phyloP scores from a whole-genome alignment of 1,140 invertebrate genomes.

The Drosophila serrata region DNA sequence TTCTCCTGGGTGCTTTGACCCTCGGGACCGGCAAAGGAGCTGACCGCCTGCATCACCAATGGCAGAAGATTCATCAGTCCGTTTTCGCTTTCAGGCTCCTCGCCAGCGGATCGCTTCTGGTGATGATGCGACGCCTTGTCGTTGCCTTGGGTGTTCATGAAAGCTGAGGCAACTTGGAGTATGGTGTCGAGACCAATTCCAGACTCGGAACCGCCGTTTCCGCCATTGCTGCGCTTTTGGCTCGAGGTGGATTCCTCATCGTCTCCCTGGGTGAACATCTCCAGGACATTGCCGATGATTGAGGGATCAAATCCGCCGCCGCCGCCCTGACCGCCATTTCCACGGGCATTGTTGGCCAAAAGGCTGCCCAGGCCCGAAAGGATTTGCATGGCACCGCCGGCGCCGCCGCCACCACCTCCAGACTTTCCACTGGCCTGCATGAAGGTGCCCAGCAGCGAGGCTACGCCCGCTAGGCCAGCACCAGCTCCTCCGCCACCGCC shows the following conservation, averaged over 20 bases:
- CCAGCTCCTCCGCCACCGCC: slow-evolving; percentile 85
- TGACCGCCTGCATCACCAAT: slow-evolving; percentile 88
- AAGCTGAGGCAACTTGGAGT: slow-evolving; percentile 87
- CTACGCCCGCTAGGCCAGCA: slow-evolving; percentile 75
- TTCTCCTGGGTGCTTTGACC: slow-evolving; percentile 87
- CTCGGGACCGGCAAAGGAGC: slow-evolving; percentile 86
- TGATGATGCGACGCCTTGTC: slow-evolving; percentile 58
- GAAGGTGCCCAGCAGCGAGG: slow-evolving; percentile 86
- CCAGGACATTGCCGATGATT: slow-evolving; percentile 85
- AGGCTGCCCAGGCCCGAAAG: slow-evolving; percentile 85
- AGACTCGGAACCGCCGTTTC: slow-evolving; percentile 37
- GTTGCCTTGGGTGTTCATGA: slow-evolving; percentile 86
- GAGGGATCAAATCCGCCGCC: slow-evolving; percentile 85
- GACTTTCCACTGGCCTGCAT: slow-evolving; percentile 87
- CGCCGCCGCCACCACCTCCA: slow-evolving; percentile 54
- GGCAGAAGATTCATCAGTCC: slow-evolving; percentile 89
- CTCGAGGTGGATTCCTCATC: slow-evolving; percentile 53
- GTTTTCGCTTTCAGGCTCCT: slow-evolving; percentile 78
- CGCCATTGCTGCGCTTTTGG: slow-evolving; percentile 51
- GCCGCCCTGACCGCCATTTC: slow-evolving; percentile 43
- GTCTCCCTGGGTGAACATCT: slow-evolving; percentile 85
- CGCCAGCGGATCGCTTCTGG: slow-evolving; percentile 55
- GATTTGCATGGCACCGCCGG: slow-evolving; percentile 84
- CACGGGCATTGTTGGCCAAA: slow-evolving; percentile 70
- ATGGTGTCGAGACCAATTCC: slow-evolving; percentile 86